These are phyloP conservation scores for Tenodera sinensis DNA, from an alignment of 2,888 invertebrate species.

Conservation along the genomic window DNA sequence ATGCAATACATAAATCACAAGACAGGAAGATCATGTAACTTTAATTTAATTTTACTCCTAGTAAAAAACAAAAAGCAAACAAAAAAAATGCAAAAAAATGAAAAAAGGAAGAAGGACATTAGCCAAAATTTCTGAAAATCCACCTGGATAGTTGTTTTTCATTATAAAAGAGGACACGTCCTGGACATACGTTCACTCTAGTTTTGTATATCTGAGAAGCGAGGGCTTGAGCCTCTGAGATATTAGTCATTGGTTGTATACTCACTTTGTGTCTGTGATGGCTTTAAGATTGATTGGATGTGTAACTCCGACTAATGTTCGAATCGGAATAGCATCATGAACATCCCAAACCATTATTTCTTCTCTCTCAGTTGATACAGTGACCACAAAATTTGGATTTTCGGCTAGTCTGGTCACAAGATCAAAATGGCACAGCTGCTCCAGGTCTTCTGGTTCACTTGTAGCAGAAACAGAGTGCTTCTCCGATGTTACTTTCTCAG, in stretches of 20 bases:
- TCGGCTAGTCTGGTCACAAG: constrained; percentile 60
- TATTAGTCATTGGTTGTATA: background rate
- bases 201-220: too few relatives aligned
- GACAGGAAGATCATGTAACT: too few relatives aligned
- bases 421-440: constrained; percentile 47
- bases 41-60: too few relatives aligned
- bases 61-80: too few relatives aligned
- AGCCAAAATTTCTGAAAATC: too few relatives aligned
- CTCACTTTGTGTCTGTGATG: constrained; percentile 55
- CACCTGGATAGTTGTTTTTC: too few relatives aligned
- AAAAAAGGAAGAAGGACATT: too few relatives aligned
- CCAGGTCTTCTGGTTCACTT: constrained; percentile 24
- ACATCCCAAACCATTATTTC: constrained; percentile 83
- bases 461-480: background rate
- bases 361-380: constrained; percentile 67
- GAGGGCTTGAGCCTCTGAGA: too few relatives aligned
- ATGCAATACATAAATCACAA: too few relatives aligned
- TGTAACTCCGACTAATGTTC: constrained; percentile 68
- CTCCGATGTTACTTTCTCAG: background rate
- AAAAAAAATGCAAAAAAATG: too few relatives aligned
- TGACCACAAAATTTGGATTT: constrained; percentile 69
- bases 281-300: constrained; percentile 76
- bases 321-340: constrained; percentile 51
- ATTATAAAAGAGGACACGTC: too few relatives aligned
- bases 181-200: too few relatives aligned